Evolutionary conservation across 2,797 vertebrate genomes (phyloP).

Genomic region (Hypotaenidia okinawae): DNA sequence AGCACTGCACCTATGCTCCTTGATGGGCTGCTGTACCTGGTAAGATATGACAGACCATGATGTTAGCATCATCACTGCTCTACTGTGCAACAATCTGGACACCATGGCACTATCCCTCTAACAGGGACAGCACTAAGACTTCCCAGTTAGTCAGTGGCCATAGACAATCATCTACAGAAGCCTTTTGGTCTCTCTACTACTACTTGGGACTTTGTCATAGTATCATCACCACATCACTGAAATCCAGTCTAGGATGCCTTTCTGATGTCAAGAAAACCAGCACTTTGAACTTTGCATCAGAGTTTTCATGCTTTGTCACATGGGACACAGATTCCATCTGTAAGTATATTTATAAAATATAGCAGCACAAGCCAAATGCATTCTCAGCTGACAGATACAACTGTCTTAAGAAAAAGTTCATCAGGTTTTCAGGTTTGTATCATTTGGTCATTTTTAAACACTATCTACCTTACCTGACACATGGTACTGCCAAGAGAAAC

Average conservation of each 20-base stretch:
- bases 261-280: neutral
- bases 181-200: neutral
- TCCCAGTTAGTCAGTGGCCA: neutral
- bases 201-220: neutral
- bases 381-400: neutral
- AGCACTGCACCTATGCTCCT: neutral
- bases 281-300: neutral
- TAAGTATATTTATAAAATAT: neutral
- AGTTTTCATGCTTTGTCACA: neutral
- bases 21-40: neutral
- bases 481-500: neutral
- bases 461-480: neutral
- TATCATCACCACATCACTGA: neutral
- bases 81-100: neutral
- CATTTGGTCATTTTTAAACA: neutral
- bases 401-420: neutral
- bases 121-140: neutral
- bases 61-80: neutral
- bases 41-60: neutral
- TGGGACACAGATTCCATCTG: neutral
- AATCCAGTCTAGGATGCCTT: neutral
- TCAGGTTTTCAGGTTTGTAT: neutral
- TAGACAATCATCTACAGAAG: neutral
- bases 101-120: neutral
- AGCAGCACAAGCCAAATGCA: neutral